Evolutionary conservation across 30 jellyfish, hydroid and myxozoan genomes (phyloP), one percentile per base, ranked within the genome.

Genomic region (Hydra vulgaris): DNA sequence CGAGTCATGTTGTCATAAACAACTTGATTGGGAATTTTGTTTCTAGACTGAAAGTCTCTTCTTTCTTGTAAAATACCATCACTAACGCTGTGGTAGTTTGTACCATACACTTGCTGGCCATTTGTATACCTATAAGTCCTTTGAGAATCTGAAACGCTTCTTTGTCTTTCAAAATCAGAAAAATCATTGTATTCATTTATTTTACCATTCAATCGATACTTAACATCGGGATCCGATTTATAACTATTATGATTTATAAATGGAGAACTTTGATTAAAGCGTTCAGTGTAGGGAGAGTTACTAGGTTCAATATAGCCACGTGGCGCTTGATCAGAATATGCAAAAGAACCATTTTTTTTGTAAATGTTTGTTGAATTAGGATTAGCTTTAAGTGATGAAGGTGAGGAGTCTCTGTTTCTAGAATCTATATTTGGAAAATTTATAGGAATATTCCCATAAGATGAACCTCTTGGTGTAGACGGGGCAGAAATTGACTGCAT

Each of bases 391-490:
- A 3, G 5, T 5, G 61, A 40, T 5, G 61, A 40, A 40, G 61
- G 61, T 3, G 61, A 40, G 12, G 12, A 3, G 5, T 40, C 61
- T 40, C 12, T 40, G 12, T 40, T 40, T 40, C 12, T 40, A 5
- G 61, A 5, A 40, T 40, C 61, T 3, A 40, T 40, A 40, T 40
- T 40, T 3, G 61, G 61, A 40, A 40, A 40, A 40, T 40, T 40
- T 40, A 40, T 40, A 40, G 66, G 84, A 5, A n/a, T 70, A 61
- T 73, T 67, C 3, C 73, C 83, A 23, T 67, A 72, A 7, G 54
- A 26, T 18, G 87, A 61, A 70, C 87, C 87, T 80, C 87, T 67
- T 61, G 87, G 87, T 20, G 87, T 80, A 20, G 87, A n/a, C 15
- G 87, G 87, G 15, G 87, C 87, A 12, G 87, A 80, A 55, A 61